These are phyloP conservation scores for Amorpha juglandis DNA, from an alignment of 2,888 invertebrate species.

Conservation along the genomic window DNA sequence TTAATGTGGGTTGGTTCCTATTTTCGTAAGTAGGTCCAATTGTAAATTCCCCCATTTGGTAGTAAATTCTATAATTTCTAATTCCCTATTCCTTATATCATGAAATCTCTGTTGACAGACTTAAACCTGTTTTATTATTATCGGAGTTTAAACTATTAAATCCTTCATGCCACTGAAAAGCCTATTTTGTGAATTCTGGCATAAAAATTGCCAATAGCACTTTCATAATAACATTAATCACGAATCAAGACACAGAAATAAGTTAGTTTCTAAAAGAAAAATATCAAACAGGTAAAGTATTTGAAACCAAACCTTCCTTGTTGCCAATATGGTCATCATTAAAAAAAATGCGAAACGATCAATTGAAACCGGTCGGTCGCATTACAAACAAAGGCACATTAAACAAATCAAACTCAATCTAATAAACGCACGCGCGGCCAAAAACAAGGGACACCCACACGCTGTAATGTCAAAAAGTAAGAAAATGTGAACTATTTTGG, in stretches of 20 bases:
- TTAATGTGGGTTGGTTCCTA: too few species aligned
- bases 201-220: not conserved
- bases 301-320: constrained; percentile 38
- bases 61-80: too few species aligned
- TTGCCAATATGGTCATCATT: constrained; percentile 41
- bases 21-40: too few species aligned
- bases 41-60: too few species aligned
- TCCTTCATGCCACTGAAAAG: too few species aligned
- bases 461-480: constrained; percentile 51
- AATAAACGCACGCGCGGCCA: constrained; percentile 42
- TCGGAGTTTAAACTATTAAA: too few species aligned
- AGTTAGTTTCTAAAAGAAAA: constrained; percentile 29
- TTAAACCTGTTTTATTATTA: too few species aligned
- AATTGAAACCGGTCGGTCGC: constrained; percentile 26
- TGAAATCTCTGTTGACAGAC: too few species aligned
- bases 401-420: constrained; percentile 38
- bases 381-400: constrained; percentile 25
- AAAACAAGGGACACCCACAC: constrained; percentile 63
- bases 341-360: constrained; percentile 36
- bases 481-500: constrained; percentile 66
- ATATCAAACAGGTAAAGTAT: constrained; percentile 33
- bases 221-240: not conserved
- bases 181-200: too few species aligned
- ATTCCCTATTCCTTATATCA: too few species aligned
- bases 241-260: constrained; percentile 11